phyloP scores from a whole-genome alignment of 2,888 invertebrate genomes.

The Plutella xylostella region DNA sequence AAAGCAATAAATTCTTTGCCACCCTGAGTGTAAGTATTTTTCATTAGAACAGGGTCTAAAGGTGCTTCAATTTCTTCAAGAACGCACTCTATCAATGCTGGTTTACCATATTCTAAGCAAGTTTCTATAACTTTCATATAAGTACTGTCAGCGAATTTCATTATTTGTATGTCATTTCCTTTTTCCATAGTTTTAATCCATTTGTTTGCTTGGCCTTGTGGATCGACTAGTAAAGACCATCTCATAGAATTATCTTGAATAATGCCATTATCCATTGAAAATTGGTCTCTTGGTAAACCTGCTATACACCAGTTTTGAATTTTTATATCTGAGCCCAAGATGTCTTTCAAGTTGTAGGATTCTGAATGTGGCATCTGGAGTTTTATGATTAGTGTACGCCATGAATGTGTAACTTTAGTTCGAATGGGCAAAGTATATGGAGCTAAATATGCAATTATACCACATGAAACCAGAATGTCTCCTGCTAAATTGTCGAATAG shows the following conservation, averaged over 20 bases:
- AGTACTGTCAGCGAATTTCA: constrained; percentile 80
- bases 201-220: constrained; percentile 86
- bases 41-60: constrained; percentile 80
- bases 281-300: constrained; percentile 83
- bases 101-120: constrained; percentile 81
- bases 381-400: constrained; percentile 77
- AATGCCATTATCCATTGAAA: constrained; percentile 87
- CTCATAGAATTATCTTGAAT: constrained; percentile 83
- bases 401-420: constrained; percentile 71
- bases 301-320: constrained; percentile 89
- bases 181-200: constrained; percentile 90
- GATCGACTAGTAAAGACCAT: constrained; percentile 86
- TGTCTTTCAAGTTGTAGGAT: constrained; percentile 76
- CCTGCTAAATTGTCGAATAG: constrained; percentile 88
- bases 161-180: constrained; percentile 73
- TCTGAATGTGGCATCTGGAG: constrained; percentile 83
- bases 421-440: constrained; percentile 83
- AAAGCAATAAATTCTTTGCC: constrained; percentile 80
- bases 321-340: constrained; percentile 87
- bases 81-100: constrained; percentile 82
- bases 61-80: constrained; percentile 83
- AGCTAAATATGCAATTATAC: constrained; percentile 89
- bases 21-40: constrained; percentile 79
- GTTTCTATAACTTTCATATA: constrained; percentile 82
- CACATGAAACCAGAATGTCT: constrained; percentile 89